Evolutionary conservation across 2,888 invertebrate genomes (phyloP).

Genomic region (Tachina lurida): DNA sequence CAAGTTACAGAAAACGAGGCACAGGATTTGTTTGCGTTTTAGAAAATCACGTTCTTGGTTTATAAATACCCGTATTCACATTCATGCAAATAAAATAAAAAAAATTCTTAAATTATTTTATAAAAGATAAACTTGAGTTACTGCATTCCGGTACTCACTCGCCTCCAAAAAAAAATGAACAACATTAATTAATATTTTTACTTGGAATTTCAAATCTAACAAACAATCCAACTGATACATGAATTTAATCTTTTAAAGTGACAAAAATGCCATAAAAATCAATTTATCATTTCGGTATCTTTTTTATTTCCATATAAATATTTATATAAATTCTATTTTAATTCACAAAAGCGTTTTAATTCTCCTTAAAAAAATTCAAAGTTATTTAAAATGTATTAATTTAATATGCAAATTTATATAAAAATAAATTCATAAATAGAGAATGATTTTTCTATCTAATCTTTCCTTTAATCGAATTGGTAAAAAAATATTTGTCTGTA

Average conservation of each 20-base stretch:
- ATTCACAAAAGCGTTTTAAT: conserved; percentile 21
- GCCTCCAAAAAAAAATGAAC: conserved; percentile 7
- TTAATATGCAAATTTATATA: background rate
- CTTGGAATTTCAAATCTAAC: background rate
- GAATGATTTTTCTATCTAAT: background rate
- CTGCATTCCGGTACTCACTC: conserved; percentile 15
- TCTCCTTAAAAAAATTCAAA: background rate
- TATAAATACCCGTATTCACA: too few relatives aligned
- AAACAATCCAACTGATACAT: conserved; percentile 9
- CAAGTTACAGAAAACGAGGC: too few relatives aligned
- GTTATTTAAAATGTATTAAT: too few relatives aligned
- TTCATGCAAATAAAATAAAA: too few relatives aligned
- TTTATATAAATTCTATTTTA: conserved; percentile 7
- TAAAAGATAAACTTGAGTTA: background rate
- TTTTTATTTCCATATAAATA: background rate
- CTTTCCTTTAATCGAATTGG: too few relatives aligned
- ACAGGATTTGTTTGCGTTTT: too few relatives aligned
- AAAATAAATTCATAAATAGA: background rate
- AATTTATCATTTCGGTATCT: conserved; percentile 24
- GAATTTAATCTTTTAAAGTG: conserved; percentile 40
- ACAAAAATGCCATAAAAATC: conserved; percentile 22
- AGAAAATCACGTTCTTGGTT: too few relatives aligned
- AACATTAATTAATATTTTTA: background rate
- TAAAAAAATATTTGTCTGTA: too few relatives aligned
- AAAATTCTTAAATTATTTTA: too few relatives aligned